Evolutionary conservation across 2,113 vertebrate species (phyloP), one percentile per base, ranked within the genome.

Genomic region (Rhodinocichla rosea): DNA sequence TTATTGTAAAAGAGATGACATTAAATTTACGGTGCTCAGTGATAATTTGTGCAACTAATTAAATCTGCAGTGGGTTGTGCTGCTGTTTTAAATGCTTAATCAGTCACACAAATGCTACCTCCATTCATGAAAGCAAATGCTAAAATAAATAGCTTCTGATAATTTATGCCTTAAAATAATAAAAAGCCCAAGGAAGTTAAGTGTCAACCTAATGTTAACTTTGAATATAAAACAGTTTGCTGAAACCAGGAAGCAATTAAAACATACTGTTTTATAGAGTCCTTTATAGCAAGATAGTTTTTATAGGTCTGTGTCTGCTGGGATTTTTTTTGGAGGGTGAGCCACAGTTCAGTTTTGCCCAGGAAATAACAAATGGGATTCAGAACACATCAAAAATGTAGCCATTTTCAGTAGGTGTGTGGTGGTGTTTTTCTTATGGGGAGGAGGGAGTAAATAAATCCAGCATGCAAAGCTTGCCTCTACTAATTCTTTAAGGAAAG

Each of bases 101-200:
- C 95, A 94, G 95, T 96, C 93, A 92, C 79, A 83, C 60, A 89
- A 97, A 90, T 92, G 89, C 69, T 96, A 80, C 79, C 69, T 96
- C 78, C 76, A 89, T 96, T 97, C 93, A 89, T 83, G 77, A 95
- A 94, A 91, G 82, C 50, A 89, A 95, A 88, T 77, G 83, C 67
- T 94, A 71, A 94, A 96, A 87, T 79, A 93, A 94, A 94, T 90
- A 96, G 93, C 90, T 92, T 92, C 83, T 80, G 89, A 93, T 95
- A 95, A 97, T 96, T 93, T 96, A 95, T 84, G 71, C 42, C 92
- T 95, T 88, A 95, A 97, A 97, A 96, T 95, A 97, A 97, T 92
- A 95, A 95, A 94, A 97, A 94, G 30, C 83, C 60, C 68, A 83
- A 88, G 87, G 93, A 96, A 97, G 68, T 95, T 94, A 95, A 95